phyloP scores from a whole-genome alignment of 2,888 invertebrate genomes.

The Bibio marci region DNA sequence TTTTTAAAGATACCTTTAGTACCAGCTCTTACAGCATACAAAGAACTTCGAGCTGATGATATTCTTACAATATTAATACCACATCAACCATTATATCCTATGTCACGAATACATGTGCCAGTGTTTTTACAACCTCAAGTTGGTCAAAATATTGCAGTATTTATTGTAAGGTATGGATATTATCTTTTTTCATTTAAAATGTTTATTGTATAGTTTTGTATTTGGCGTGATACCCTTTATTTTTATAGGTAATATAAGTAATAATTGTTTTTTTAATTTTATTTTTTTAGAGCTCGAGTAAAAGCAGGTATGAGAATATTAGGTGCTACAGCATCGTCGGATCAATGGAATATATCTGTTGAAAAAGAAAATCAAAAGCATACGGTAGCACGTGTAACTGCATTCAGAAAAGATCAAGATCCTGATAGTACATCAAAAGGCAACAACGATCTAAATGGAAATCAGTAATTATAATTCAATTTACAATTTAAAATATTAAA shows the following conservation, averaged over 20 bases:
- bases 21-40: constrained; percentile 62
- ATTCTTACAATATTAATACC: constrained; percentile 73
- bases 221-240: not conserved
- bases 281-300: constrained; percentile 58
- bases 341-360: constrained; percentile 74
- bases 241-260: no score
- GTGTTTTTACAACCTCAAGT: constrained; percentile 65
- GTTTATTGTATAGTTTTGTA: no score
- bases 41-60: constrained; percentile 69
- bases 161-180: constrained; percentile 60
- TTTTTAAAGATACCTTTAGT: constrained; percentile 44
- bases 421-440: constrained; percentile 15
- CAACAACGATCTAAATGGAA: constrained; percentile 9
- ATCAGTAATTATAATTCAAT: constrained; percentile 11
- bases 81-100: constrained; percentile 74
- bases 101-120: constrained; percentile 77
- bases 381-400: constrained; percentile 77
- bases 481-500: not conserved
- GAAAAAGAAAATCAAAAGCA: constrained; percentile 68
- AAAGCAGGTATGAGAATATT: constrained; percentile 74
- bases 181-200: not conserved
- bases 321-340: constrained; percentile 60
- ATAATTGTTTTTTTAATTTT: constrained; percentile 4
- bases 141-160: constrained; percentile 51
- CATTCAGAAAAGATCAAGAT: constrained; percentile 44